Conservation (phyloP, 2,797 vertebrate species). For the Lacerta viridis region DNA sequence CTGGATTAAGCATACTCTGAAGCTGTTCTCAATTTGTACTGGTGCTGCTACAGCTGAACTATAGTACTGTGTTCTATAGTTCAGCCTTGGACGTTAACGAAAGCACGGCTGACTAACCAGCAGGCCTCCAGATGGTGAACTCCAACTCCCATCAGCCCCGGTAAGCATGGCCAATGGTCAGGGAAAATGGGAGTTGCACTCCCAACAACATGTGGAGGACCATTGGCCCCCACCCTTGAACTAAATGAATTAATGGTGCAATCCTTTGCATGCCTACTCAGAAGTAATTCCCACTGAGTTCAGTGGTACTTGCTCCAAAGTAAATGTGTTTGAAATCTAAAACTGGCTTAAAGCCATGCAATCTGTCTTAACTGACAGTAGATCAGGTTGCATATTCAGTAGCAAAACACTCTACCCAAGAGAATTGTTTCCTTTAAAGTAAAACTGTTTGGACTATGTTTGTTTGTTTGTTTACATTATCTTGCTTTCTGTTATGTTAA, state of each 20-base stretch:
- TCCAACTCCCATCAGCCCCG: too few species aligned
- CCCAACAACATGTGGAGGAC: too few species aligned
- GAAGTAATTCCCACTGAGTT: neutral
- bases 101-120: too few species aligned
- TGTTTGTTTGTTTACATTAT: too few species aligned
- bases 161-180: too few species aligned
- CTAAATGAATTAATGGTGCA: neutral
- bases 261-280: neutral
- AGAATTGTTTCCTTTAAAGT: neutral
- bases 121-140: too few species aligned
- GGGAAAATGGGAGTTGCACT: too few species aligned
- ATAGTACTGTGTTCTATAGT: neutral
- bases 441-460: neutral
- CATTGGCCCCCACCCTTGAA: too few species aligned
- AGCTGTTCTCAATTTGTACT: too few species aligned
- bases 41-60: neutral
- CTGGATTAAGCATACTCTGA: neutral
- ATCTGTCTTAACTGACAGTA: neutral
- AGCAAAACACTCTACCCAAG: neutral
- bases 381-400: neutral
- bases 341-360: neutral
- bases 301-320: neutral
- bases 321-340: neutral
- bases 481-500: neutral
- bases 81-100: neutral